A percentile compares a stretch with the other conserved stretches of the same genome.
phyloP scores from a whole-genome alignment of 1,140 invertebrate species.

The Ceratitis capitata region DNA sequence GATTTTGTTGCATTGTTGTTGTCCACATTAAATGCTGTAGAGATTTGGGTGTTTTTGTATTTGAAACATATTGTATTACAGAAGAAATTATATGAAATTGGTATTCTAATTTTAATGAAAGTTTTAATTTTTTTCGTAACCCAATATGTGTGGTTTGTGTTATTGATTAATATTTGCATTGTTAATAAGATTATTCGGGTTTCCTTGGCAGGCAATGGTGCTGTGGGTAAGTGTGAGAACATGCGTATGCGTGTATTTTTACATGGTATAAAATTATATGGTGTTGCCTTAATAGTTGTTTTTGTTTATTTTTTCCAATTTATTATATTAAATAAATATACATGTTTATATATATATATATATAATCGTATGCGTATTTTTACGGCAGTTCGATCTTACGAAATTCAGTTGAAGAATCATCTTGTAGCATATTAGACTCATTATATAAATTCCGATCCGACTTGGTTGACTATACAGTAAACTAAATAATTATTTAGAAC shows the following conservation, averaged over 20 bases:
- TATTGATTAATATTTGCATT: neutral
- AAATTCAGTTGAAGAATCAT: conserved; percentile 45
- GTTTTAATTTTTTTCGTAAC: neutral
- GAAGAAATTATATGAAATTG: neutral
- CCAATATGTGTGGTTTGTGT: neutral
- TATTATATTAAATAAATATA: conserved; percentile 20
- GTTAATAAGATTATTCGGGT: neutral
- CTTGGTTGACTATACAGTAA: conserved; percentile 58
- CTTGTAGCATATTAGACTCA: conserved; percentile 46
- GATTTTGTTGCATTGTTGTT: conserved; percentile 18
- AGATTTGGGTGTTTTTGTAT: conserved; percentile 20
- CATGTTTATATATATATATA: neutral
- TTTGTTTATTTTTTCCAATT: neutral
- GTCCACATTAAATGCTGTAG: conserved; percentile 12
- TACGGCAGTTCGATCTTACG: conserved; percentile 39
- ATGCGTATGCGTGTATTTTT: conserved; percentile 13
- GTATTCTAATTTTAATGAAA: neutral
- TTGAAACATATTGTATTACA: neutral
- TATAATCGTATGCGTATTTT: neutral
- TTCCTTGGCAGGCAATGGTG: neutral
- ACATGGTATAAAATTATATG: neutral
- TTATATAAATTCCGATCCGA: conserved; percentile 61
- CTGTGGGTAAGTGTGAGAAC: neutral
- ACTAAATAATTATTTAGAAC: conserved; percentile 28
- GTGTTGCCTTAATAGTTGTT: neutral